Evolutionary conservation across 2,113 vertebrate species (phyloP).

Genomic region (Colinus virginianus): DNA sequence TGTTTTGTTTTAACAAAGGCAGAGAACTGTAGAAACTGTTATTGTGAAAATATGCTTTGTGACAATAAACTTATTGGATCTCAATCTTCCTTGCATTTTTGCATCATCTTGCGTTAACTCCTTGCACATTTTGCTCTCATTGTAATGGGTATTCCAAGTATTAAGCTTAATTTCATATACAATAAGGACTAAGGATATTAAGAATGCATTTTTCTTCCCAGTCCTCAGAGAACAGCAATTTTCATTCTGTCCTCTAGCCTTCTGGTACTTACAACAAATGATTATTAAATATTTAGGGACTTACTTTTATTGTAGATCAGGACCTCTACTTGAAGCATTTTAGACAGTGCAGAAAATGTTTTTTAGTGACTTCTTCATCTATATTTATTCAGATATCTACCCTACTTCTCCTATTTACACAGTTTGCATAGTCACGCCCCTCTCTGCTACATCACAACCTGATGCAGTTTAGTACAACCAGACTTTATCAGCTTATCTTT

Average conservation of each 20-base stretch:
- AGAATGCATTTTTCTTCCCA: not conserved
- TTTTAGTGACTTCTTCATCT: not conserved
- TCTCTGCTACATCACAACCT: not conserved
- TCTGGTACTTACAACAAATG: not conserved
- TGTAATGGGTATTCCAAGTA: not conserved
- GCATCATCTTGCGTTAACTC: not conserved
- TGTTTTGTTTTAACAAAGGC: not conserved
- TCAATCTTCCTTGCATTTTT: not conserved
- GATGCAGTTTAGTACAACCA: not conserved
- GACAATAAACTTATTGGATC: not conserved
- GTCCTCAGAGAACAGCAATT: not conserved
- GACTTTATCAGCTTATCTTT: not conserved
- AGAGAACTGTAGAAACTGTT: not conserved
- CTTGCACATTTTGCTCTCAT: not conserved
- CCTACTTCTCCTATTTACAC: not conserved
- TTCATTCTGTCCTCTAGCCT: not conserved
- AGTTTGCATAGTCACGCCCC: not conserved
- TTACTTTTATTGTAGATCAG: not conserved
- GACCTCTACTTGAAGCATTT: not conserved
- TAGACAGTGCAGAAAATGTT: not conserved
- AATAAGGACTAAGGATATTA: not conserved
- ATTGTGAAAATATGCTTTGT: not conserved
- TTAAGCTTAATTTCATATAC: not conserved
- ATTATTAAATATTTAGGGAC: not conserved
- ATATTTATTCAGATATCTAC: not conserved